phyloP scores from a whole-genome alignment of 2,888 invertebrate genomes.

The Thera obeliscata region DNA sequence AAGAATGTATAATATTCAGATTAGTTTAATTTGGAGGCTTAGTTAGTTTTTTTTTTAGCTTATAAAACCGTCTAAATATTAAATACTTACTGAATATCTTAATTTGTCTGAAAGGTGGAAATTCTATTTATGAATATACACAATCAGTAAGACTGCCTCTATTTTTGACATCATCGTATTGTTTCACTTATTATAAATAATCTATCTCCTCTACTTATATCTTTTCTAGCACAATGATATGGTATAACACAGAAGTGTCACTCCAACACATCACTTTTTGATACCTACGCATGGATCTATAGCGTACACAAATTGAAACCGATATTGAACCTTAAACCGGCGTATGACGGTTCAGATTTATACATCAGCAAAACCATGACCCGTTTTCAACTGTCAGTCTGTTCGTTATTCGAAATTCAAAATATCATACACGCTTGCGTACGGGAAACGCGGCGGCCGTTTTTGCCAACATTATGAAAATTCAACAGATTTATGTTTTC shows the following conservation, averaged over 20 bases:
- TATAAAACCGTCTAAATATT: not conserved
- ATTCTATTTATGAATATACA: too few species aligned
- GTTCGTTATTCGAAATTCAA: not conserved
- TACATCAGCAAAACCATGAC: not conserved
- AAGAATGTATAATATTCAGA: not conserved
- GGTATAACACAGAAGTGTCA: not conserved
- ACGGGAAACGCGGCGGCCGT: constrained; percentile 18
- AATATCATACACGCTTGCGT: constrained; percentile 2
- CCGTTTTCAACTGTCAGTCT: constrained; percentile 1
- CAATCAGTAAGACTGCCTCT: too few species aligned
- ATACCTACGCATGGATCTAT: not conserved
- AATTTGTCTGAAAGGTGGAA: too few species aligned
- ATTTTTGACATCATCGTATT: not conserved
- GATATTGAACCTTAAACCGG: not conserved
- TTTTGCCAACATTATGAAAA: constrained; percentile 33
- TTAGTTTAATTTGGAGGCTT: not conserved
- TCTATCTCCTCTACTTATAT: too few species aligned
- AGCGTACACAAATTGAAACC: not conserved
- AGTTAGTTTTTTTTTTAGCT: not conserved
- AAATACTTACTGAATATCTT: too few species aligned
- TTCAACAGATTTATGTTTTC: constrained; percentile 46
- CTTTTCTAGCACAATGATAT: not conserved
- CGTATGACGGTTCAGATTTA: not conserved
- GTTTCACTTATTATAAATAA: not conserved
- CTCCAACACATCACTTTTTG: not conserved